Base-by-base conservation (phyloP, 2,888 invertebrate genomes). In the Tinea pellionella region DNA sequence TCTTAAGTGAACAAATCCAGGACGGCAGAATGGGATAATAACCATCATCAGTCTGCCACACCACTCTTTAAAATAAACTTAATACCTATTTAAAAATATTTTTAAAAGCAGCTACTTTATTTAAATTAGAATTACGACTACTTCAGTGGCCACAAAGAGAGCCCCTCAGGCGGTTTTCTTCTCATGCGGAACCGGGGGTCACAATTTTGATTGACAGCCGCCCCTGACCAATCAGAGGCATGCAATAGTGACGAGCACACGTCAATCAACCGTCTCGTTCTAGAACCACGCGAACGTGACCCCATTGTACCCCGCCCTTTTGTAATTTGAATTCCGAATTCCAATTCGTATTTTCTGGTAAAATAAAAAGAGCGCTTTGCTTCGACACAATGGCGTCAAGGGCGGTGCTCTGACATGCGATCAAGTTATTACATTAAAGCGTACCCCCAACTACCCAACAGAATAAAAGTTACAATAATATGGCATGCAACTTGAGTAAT, bases 171-270 rank as follows among this genome's bases (percentile, higher is more conserved):
- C 55, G 55, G 9, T 11, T n/a, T 29, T 19, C 55, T 37, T 16
- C 47, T 71, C 68, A 70, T 65, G 77, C 76, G 72, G 71, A 78
- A 84, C 81, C 73, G 77, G 84, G 86, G 88, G 88, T 71, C 64
- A 63, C 64, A 60, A 67, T 89, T 84, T 90, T 93, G 93, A 93
- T 92, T 93, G 93, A 93, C 93, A 93, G 91, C 89, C 80, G 90
- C 89, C 89, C 90, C 90, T 90, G 90, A 88, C 93, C 93, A 93
- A 93, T 93, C 89, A 90, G 90, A 89, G 89, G 89, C 86, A 89
- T 86, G 90, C 89, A 90, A 90, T 90, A 89, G 91, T 91, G 92
- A 92, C 92, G 92, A 91, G 90, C 88, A 81, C 89, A 90, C 90
- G 92, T 93, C 93, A 92, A 92, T 93, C 92, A 92, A 77, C 72